Evolutionary conservation across 2,113 vertebrate species (phyloP), one percentile per base, ranked within the genome.

Genomic region (Bostrychus sinensis): DNA sequence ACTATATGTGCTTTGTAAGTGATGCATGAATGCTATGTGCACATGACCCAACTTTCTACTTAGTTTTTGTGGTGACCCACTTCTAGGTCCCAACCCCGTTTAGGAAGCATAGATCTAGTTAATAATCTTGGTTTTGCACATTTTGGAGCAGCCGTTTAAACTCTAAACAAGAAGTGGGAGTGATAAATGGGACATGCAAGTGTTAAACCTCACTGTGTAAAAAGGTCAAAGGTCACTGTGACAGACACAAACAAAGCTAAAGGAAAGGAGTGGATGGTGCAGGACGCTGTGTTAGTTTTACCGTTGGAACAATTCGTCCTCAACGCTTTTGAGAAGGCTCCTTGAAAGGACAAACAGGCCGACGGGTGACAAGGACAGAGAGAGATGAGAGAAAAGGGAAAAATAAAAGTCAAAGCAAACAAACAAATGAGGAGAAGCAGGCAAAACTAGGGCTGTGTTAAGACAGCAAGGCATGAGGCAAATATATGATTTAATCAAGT

Each of bases 271-370:
- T 14, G 20, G 19, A 59, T 30, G 48, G 41, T 30, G 76, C 55
- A 72, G 54, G 71, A 82, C 54, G 72, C 41, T 78, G 66, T 61
- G 81, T 89, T 85, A 87, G 82, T 58, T 86, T 92, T 93, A 93
- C 91, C 91, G 90, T 91, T 92, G 88, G 77, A 93, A 91, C 80
- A 93, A 93, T 75, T 93, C 91, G 38, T 93, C 90, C 86, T 93
- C 92, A 89, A 93, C 91, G 70, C 91, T 93, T 93, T 92, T 89
- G 81, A 93, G 91, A 64, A 93, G 92, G 70, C 91, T 93, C 86
- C 91, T 93, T 92, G 7, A 55, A 41, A 38, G 23, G 72, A 71
- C 26, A 51, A n/a, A 80, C 63, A 77, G 70, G 75, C 75, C n/a
- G 17, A 62, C 53, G 54, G 60, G 37, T 25, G 63, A 34, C 20